Conservation (phyloP, 2,113 vertebrate genomes). For the Pygoscelis adeliae region DNA sequence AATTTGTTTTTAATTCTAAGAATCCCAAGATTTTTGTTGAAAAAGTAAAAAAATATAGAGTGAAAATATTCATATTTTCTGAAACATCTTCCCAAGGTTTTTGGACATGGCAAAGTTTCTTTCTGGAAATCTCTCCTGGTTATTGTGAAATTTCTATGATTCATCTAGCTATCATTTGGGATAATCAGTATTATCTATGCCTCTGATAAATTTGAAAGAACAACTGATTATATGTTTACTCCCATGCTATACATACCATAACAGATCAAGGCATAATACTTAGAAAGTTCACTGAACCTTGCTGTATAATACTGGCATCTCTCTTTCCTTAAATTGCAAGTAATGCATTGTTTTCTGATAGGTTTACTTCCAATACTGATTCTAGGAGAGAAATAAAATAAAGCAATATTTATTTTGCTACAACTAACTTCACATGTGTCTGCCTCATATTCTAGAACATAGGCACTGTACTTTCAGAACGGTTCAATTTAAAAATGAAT, state of each 20-base stretch:
- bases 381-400: conserved; percentile 73
- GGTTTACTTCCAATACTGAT: conserved; percentile 74
- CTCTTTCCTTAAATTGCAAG: conserved; percentile 81
- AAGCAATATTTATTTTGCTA: conserved; percentile 8
- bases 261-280: conserved; percentile 80
- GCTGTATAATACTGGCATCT: conserved; percentile 83
- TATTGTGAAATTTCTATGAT: not conserved
- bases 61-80: not conserved
- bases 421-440: not conserved
- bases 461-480: not conserved
- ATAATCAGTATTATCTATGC: not conserved
- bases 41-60: not conserved
- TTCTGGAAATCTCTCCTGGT: not conserved
- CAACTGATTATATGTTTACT: not conserved
- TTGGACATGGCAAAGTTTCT: not conserved
- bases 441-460: not conserved
- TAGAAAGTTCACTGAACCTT: conserved; percentile 79
- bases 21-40: not conserved
- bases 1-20: not conserved
- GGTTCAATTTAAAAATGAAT: not conserved
- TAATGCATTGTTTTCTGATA: conserved; percentile 77
- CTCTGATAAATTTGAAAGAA: not conserved
- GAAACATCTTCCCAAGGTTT: not conserved
- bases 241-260: conserved; percentile 73
- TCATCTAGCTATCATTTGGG: not conserved